A percentile compares a stretch with the other conserved stretches of the same genome.
Conservation (phyloP, 2,888 invertebrate genomes). For the Salpingus planirostris region DNA sequence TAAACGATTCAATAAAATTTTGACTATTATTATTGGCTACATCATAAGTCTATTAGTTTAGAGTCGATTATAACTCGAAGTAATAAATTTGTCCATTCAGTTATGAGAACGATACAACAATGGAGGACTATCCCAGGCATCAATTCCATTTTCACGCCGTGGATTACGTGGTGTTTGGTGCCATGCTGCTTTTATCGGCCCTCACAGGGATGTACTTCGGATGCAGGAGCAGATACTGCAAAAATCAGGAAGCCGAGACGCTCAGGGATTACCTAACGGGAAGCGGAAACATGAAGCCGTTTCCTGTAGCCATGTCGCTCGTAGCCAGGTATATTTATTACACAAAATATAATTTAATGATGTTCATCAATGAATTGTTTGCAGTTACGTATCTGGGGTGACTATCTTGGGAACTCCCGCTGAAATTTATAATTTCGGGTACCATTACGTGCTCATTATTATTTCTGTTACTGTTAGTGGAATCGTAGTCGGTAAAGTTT, state of each 20-base stretch:
- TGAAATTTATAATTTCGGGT: constrained; percentile 80
- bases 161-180: constrained; percentile 64
- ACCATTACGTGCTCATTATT: constrained; percentile 71
- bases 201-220: constrained; percentile 67
- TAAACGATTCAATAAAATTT: too few relatives aligned
- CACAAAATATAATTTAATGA: too few relatives aligned
- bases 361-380: constrained; percentile 10
- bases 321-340: constrained; percentile 59
- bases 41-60: too few relatives aligned
- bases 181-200: constrained; percentile 62
- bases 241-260: constrained; percentile 41
- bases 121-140: background rate
- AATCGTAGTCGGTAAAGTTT: constrained; percentile 56
- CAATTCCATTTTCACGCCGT: constrained; percentile 27
- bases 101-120: background rate
- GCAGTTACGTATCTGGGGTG: constrained; percentile 78
- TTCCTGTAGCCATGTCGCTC: constrained; percentile 80
- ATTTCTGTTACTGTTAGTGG: constrained; percentile 63
- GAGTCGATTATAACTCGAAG: too few relatives aligned
- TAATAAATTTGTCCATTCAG: too few relatives aligned
- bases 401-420: constrained; percentile 81
- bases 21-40: too few relatives aligned
- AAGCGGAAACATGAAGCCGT: constrained; percentile 61
- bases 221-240: constrained; percentile 44
- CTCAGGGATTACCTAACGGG: constrained; percentile 67